Base-by-base conservation (phyloP, 1,140 invertebrate species). In the Drosophila kohkoa region DNA sequence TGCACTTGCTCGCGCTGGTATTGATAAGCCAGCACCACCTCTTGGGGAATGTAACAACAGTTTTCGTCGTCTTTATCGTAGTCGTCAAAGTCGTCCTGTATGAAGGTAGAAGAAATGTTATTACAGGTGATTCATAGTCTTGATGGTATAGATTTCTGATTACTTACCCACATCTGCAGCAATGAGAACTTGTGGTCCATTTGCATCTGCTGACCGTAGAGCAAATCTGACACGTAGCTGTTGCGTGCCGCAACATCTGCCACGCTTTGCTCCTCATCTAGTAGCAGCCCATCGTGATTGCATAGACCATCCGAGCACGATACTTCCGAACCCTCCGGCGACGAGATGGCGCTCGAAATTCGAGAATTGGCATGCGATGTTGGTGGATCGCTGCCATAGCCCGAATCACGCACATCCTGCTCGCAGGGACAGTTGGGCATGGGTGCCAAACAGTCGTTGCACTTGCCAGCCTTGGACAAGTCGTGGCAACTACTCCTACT, bases 301-400 rank as follows among this genome's bases (percentile, higher is more conserved):
- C 96, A 97, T 91, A 96, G 96, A 35, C 95, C 95, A 85, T 97
- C 96, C 1, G 95, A 96, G 93, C 96, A 97, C 0, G 96, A 97
- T 38, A 97, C 95, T 91, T 97, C 97, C 0, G 96, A 97, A 20
- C 96, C 96, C 41, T 91, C 90, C 83, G 97, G 96, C 0, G 96
- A 96, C 85, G 96, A 96, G 51, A 95, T 94, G 32, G 95, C 93
- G 73, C 96, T 97, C 16, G 95, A 96, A 66, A 94, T 95, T 38
- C 94, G 93, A 11, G 91, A 91, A 68, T 95, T 95, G 82, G 95
- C 96, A 75, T 91, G 74, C 48, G 90, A 91, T 35, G 77, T 77
- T 8, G 85, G 74, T 28, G 75, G 83, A 73, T 96, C 96, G 7
- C 96, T 97, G 16, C 96, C 96, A 89, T 97, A 97, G 35, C 96